Percentiles rank a stretch among this genome's conserved stretches.
Evolutionary conservation across 2,113 vertebrate species (phyloP).

Genomic region (Tiliqua scincoides): DNA sequence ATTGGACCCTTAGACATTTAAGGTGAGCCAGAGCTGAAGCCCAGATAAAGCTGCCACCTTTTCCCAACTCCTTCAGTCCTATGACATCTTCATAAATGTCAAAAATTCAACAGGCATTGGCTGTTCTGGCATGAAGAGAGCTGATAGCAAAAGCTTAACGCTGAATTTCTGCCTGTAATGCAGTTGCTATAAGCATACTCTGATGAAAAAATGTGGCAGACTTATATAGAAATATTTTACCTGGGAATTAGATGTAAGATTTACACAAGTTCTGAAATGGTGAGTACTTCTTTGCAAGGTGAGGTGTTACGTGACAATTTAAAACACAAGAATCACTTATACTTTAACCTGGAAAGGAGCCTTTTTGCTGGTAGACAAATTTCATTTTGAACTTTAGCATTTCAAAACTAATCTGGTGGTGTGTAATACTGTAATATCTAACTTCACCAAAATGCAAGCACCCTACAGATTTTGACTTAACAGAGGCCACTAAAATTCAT

Average conservation of each 20-base stretch:
- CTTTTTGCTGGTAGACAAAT: too few species aligned
- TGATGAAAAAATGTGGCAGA: too few species aligned
- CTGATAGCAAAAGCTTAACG: background rate
- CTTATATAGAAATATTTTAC: too few species aligned
- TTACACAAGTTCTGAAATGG: too few species aligned
- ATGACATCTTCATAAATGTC: background rate
- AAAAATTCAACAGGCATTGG: background rate
- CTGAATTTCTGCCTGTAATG: background rate
- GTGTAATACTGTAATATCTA: background rate
- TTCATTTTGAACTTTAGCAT: too few species aligned
- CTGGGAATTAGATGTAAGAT: background rate
- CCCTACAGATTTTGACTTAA: too few species aligned
- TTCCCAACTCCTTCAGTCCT: background rate
- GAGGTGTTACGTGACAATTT: background rate
- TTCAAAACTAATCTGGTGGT: background rate
- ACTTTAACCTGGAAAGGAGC: too few species aligned
- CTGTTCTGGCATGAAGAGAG: background rate
- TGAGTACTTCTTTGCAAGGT: background rate
- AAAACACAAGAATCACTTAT: background rate
- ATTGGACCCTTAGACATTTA: too few species aligned
- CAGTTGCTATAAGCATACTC: too few species aligned
- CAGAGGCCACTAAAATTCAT: background rate
- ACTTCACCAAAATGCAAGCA: too few species aligned
- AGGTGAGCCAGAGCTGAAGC: background rate
- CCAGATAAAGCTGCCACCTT: background rate